Base-by-base conservation (phyloP, 2,797 vertebrate species). In the Sparus aurata region DNA sequence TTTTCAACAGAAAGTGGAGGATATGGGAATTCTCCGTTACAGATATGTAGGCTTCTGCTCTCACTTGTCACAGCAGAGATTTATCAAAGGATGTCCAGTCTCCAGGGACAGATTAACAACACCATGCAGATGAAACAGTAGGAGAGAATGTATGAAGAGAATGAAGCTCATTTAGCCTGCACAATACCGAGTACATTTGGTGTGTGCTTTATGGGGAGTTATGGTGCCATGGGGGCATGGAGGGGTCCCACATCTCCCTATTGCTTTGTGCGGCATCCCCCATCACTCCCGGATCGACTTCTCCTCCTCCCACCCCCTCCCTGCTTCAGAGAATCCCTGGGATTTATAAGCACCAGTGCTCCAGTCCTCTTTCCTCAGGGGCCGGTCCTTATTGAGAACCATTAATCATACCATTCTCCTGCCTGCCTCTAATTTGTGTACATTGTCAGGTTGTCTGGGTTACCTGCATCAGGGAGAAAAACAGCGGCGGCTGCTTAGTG, bases 371-470 rank as follows among this genome's bases (percentile, higher is more conserved):
- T 63, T 78, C 83, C 87, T 85, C 81, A 17, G 87, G 77, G 91
- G 77, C 50, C 70, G 73, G 85, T 92, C 88, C 88, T 90, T 90
- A 89, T 90, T 86, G 84, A 83, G 83, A 85, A 70, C 59, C 87
- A 92, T 93, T 92, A 88, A 94, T 94, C 92, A 93, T 67, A 72
- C 27, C 80, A 49, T 47, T 73, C 83, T 85, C 74, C 72, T 74
- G 79, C 63, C 80, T 80, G 49, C 74, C 58, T 84, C 73, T 88
- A 89, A 92, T 93, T 88, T 91, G 89, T 94, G 89, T 88, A 89
- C 82, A 89, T 84, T 89, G 87, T 90, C 86, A 87, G 85, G 85
- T 92, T 93, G 89, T 87, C 86, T 75, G 67, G 87, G 91, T 91
- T 89, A 87, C 89, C 83, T 79, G 78, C 79, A 68, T 71, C 76